Percentiles rank a stretch among this genome's conserved stretches.
Conservation (phyloP, 92 coral and sea anemone species). For the Zoanthus sociatus region DNA sequence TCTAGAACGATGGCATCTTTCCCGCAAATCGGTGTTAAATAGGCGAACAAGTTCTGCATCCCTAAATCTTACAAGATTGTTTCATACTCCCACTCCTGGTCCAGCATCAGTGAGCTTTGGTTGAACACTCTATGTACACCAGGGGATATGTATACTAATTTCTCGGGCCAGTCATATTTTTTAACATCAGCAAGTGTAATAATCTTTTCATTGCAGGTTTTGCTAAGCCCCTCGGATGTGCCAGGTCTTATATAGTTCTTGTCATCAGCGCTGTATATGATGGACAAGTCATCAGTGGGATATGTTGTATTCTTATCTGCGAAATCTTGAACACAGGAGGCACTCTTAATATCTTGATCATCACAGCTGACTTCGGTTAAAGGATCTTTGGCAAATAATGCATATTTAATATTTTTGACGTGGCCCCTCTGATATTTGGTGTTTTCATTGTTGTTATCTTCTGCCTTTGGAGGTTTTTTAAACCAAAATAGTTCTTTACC, state of each 20-base stretch:
- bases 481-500: neutral
- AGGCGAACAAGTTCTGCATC: slow-evolving; percentile 48
- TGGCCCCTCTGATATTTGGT: neutral
- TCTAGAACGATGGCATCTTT: slow-evolving; percentile 17
- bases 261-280: slow-evolving; percentile 6
- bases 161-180: neutral
- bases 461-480: neutral
- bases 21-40: neutral
- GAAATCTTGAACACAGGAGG: too few relatives aligned
- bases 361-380: neutral
- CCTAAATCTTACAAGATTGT: slow-evolving; percentile 29
- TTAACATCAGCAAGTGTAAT: neutral
- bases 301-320: too few relatives aligned
- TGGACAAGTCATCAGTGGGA: neutral
- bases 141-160: neutral
- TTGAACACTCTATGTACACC: neutral
- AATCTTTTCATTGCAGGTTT: neutral
- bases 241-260: neutral
- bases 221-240: neutral
- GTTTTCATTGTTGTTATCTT: neutral
- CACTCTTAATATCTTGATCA: too few relatives aligned
- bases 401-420: neutral
- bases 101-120: slow-evolving; percentile 31
- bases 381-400: neutral
- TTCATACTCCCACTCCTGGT: slow-evolving; percentile 42